Evolutionary conservation across 2,888 invertebrate species (phyloP).

Genomic region (Nymphalis polychloros): DNA sequence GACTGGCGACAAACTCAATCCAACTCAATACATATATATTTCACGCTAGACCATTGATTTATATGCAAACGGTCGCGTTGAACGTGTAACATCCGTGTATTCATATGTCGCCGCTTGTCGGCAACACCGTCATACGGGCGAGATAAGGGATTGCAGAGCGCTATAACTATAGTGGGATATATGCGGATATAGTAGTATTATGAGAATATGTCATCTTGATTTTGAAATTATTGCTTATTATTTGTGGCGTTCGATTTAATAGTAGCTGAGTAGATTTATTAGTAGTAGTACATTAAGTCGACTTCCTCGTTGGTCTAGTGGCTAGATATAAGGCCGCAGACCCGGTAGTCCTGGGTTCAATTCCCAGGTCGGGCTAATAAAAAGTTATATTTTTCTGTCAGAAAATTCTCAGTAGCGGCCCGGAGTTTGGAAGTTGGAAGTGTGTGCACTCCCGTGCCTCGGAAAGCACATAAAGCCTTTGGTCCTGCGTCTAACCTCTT

Average conservation of each 20-base stretch:
- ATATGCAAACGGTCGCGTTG: constrained; percentile 40
- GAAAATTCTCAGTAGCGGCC: no score
- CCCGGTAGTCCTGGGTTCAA: no score
- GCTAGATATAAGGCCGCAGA: no score
- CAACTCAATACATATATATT: constrained; percentile 39
- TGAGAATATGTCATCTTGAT: constrained; percentile 14
- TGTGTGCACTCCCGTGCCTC: no score
- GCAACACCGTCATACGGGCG: constrained; percentile 31
- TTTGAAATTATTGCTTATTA: constrained; percentile 5
- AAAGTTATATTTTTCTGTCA: no score
- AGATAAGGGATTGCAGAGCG: constrained; percentile 33
- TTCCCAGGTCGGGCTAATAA: no score
- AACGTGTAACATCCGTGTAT: constrained; percentile 47
- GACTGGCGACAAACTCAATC: constrained; percentile 35
- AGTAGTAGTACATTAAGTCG: no score
- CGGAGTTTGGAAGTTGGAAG: no score
- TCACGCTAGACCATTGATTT: constrained; percentile 42
- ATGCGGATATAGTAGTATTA: constrained; percentile 23
- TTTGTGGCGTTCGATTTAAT: constrained; percentile 1
- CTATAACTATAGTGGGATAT: constrained; percentile 16
- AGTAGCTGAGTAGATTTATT: no score
- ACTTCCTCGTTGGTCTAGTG: no score
- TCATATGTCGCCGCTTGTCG: constrained; percentile 42
- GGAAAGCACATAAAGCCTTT: no score
- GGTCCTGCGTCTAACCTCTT: no score